These are phyloP conservation scores for Gonatopus flavifemur DNA, from an alignment of 1,140 invertebrate species.

Conservation along the genomic window DNA sequence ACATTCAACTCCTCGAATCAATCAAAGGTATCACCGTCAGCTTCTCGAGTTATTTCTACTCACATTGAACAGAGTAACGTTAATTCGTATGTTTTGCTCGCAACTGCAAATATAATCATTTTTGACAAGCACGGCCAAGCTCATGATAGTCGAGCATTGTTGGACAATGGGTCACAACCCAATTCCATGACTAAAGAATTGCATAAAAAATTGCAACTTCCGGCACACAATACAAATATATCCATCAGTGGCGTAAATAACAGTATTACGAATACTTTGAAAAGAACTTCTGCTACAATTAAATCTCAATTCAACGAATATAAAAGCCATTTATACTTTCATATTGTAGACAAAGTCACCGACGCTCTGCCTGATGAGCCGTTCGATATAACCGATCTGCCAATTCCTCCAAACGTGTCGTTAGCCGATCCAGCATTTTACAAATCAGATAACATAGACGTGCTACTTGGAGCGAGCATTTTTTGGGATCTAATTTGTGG, in stretches of 20 bases:
- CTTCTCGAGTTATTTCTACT: no score
- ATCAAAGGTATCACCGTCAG: no score
- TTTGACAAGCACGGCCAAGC: slow-evolving; percentile 7
- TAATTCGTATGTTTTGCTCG: no score
- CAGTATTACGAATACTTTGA: no score
- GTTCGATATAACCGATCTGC: slow-evolving; percentile 3
- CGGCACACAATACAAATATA: background rate
- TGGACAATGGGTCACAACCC: slow-evolving; percentile 21
- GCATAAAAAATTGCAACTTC: slow-evolving; percentile 4
- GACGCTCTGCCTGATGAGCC: slow-evolving; percentile 10
- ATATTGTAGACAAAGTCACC: no score
- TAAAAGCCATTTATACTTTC: slow-evolving; percentile 4
- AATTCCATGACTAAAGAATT: slow-evolving; percentile 20
- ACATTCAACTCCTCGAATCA: background rate
- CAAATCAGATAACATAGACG: slow-evolving; percentile 17
- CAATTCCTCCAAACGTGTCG: slow-evolving; percentile 10
- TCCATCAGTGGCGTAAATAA: slow-evolving; percentile 13
- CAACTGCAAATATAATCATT: slow-evolving; percentile 17
- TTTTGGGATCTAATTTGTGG: slow-evolving; percentile 25
- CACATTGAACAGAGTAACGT: no score
- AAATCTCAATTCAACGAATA: slow-evolving; percentile 15
- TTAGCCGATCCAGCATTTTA: slow-evolving; percentile 36
- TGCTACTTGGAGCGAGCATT: no score
- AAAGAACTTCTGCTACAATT: slow-evolving; percentile 9
- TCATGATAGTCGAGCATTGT: slow-evolving; percentile 13